Conservation (phyloP, 1,140 invertebrate genomes). For the Catajapyx aquilonaris region DNA sequence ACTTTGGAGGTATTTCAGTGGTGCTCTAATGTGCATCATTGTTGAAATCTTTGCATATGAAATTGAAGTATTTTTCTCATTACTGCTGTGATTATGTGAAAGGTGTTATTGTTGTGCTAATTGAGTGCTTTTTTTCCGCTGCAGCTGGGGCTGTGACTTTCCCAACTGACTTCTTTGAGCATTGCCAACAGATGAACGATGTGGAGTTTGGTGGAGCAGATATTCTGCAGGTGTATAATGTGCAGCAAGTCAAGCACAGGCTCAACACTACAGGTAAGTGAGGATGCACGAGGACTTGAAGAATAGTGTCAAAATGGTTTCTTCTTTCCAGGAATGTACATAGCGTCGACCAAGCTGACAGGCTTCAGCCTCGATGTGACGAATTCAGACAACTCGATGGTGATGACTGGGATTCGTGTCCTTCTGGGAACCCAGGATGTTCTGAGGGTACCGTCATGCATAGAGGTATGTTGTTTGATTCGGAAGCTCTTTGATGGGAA, state of each 20-base stretch:
- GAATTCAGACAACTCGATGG: constrained; percentile 68
- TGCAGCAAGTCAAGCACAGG: constrained; percentile 79
- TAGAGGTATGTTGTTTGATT: too few species aligned
- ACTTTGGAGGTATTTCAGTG: too few species aligned
- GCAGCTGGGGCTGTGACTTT: constrained; percentile 35
- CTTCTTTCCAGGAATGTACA: constrained; percentile 46
- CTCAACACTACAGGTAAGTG: constrained; percentile 49
- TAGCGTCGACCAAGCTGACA: constrained; percentile 65
- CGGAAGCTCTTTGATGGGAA: too few species aligned
- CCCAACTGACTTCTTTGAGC: constrained; percentile 92
- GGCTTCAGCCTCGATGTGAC: constrained; percentile 76
- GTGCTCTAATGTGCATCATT: too few species aligned
- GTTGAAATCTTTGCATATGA: too few species aligned
- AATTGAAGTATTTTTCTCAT: too few species aligned
- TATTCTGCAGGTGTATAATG: constrained; percentile 84
- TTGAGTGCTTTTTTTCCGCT: constrained; percentile 1
- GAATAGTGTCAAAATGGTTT: constrained; percentile 2
- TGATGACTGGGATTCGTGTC: constrained; percentile 59
- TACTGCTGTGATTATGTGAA: too few species aligned
- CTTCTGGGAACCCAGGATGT: constrained; percentile 69
- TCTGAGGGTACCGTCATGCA: constrained; percentile 56
- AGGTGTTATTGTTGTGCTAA: too few species aligned
- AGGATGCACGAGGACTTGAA: neutral
- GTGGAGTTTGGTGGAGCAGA: constrained; percentile 92
- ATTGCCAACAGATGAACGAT: constrained; percentile 73